Evolutionary conservation across 2,113 vertebrate genomes (phyloP), one percentile per base, ranked within the genome.

Genomic region (Rhea americana): DNA sequence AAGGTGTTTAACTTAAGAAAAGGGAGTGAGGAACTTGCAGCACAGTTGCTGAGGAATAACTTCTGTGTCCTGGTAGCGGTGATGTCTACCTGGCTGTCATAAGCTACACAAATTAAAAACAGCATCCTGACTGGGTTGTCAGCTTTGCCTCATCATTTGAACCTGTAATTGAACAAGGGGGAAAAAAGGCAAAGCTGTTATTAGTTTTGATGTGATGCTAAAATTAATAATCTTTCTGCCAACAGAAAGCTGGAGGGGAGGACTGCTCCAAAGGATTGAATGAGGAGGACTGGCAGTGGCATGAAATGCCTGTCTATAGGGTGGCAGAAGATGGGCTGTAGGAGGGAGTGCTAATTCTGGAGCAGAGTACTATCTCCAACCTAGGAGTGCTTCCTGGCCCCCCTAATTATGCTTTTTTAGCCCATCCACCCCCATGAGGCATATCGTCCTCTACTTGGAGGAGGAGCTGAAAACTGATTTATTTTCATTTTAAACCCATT

Each of bases 91-190:
- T 47, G 59, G 32, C 30, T 74, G 37, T 32, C 3, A 10, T 3
- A 80, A 37, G 51, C 30, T 25, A 21, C 0, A 0, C 17, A 84
- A 66, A 65, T 50, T 65, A 12, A 53, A 28, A 59, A 50, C 20
- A 50, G 24, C 37, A 5, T 28, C 11, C 13, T 24, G 68, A 68
- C 45, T 24, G 16, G 24, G 11, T 43, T 1, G 0, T 48, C 55
- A 45, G 1, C 63, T 87, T 79, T 41, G 4, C n/a, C 21, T 90
- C 12, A 30, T 82, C 18, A 3, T 59, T 78, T n/a, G 13, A 35
- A 20, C 6, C 11, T 2, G 1, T 72, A 71, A 61, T 71, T 39
- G 67, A 85, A 56, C 5, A 9, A 13, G 30, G 20, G 8, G 24
- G 39, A 11, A 70, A 56, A 61, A 74, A 7, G 17, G 51, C 6